A percentile compares a stretch with the other conserved stretches of the same genome.
These are phyloP conservation scores for Monarcha castaneiventris DNA, from an alignment of 2,113 vertebrate genomes.

Conservation along the genomic window DNA sequence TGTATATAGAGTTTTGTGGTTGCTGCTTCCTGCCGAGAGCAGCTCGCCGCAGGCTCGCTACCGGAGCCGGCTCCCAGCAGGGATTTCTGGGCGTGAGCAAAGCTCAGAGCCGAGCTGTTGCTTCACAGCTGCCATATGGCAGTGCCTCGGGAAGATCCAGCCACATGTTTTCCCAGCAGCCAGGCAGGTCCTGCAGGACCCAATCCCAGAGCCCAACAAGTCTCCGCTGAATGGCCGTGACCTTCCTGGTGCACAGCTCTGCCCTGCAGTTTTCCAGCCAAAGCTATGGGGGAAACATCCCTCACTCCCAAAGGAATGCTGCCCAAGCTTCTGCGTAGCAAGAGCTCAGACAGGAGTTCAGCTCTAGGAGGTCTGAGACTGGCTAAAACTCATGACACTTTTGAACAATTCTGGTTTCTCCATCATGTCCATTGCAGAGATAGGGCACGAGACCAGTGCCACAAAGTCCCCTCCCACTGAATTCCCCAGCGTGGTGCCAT, in stretches of 20 bases:
- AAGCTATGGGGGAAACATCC: fast-evolving
- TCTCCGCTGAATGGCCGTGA: fast-evolving
- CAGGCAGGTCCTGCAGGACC: not conserved
- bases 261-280: not conserved
- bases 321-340: not conserved
- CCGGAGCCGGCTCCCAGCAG: not conserved
- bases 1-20: constrained; percentile 41
- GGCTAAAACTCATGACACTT: not conserved
- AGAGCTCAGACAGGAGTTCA: not conserved
- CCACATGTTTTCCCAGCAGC: not conserved
- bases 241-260: not conserved
- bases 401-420: not conserved
- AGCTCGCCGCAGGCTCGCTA: not conserved
- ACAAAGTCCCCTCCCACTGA: not conserved
- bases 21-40: constrained; percentile 39
- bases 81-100: not conserved
- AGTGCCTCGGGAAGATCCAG: not conserved
- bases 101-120: not conserved
- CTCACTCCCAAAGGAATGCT: not conserved
- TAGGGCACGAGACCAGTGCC: not conserved
- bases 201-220: fast-evolving
- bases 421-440: not conserved
- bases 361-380: not conserved
- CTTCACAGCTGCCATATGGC: not conserved
- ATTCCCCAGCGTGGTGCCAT: fast-evolving